These are phyloP conservation scores for Chionoecetes opilio DNA, from an alignment of 1,140 invertebrate species.

Conservation along the genomic window DNA sequence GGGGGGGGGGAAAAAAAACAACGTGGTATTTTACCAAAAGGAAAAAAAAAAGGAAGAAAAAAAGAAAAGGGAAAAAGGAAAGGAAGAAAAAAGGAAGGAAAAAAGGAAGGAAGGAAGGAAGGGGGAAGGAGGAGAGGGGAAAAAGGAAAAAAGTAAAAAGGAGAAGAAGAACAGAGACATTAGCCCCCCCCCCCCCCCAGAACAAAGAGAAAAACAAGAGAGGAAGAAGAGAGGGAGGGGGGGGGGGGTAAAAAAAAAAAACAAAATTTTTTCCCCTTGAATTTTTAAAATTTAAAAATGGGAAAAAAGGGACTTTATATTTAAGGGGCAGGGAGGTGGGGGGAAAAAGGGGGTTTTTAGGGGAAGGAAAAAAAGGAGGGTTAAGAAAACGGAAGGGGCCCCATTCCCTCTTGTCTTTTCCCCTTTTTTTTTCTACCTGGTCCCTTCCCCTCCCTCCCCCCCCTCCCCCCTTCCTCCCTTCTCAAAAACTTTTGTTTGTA, in stretches of 20 bases:
- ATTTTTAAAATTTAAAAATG: too few species aligned
- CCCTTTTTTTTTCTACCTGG: neutral
- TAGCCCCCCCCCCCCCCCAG: too few species aligned
- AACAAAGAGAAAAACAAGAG: neutral
- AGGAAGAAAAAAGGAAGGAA: neutral
- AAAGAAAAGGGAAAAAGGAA: neutral
- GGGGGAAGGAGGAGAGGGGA: neutral
- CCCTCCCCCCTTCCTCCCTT: neutral
- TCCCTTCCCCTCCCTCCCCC: neutral
- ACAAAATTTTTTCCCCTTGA: too few species aligned
- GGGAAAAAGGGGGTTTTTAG: neutral
- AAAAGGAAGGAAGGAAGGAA: too few species aligned
- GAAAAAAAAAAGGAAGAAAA: neutral
- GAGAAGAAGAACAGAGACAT: neutral
- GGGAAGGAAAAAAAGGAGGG: constrained; percentile 29
- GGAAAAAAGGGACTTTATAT: too few species aligned
- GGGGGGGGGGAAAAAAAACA: neutral
- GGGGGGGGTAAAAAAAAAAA: too few species aligned
- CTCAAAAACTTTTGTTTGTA: neutral
- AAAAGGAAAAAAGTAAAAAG: too few species aligned
- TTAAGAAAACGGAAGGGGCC: neutral
- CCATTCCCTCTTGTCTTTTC: too few species aligned
- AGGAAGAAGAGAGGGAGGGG: neutral
- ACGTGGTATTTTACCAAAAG: too few species aligned
- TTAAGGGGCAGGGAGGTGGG: neutral